A percentile compares a stretch with the other conserved stretches of the same genome.
Conservation (phyloP, 2,797 vertebrate species). For the Phaenicophaeus curvirostris region DNA sequence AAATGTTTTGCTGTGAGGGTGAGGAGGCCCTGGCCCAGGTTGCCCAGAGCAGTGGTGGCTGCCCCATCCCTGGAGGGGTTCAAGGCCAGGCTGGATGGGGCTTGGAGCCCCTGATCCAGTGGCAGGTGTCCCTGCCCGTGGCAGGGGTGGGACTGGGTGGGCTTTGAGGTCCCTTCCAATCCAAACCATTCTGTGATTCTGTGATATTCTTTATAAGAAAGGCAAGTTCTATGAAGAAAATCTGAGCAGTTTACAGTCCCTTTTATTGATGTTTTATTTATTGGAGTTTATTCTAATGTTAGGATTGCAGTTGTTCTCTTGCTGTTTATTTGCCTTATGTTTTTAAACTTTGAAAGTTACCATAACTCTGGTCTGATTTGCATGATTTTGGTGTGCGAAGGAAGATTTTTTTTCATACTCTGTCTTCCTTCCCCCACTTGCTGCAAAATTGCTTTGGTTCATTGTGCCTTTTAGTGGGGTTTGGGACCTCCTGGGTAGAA, state of each 20-base stretch:
- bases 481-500: background rate
- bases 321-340: background rate
- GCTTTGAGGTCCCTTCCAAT: too few relatives aligned
- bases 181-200: too few relatives aligned
- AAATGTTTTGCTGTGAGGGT: too few relatives aligned
- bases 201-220: background rate
- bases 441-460: background rate
- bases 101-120: too few relatives aligned
- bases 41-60: too few relatives aligned
- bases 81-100: too few relatives aligned
- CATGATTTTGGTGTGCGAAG: background rate
- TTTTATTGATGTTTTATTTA: background rate
- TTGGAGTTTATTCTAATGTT: background rate
- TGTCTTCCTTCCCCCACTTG: background rate
- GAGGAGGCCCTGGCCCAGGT: too few relatives aligned
- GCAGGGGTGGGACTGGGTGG: too few relatives aligned
- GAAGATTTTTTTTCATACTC: background rate
- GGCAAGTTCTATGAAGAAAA: rapidly evolving
- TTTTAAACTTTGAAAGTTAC: background rate
- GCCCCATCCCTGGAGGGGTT: too few relatives aligned
- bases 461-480: background rate
- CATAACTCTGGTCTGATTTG: background rate
- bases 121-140: too few relatives aligned
- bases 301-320: background rate
- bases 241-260: background rate